phyloP scores from a whole-genome alignment of 2,888 invertebrate genomes.

The Callosobruchus maculatus region DNA sequence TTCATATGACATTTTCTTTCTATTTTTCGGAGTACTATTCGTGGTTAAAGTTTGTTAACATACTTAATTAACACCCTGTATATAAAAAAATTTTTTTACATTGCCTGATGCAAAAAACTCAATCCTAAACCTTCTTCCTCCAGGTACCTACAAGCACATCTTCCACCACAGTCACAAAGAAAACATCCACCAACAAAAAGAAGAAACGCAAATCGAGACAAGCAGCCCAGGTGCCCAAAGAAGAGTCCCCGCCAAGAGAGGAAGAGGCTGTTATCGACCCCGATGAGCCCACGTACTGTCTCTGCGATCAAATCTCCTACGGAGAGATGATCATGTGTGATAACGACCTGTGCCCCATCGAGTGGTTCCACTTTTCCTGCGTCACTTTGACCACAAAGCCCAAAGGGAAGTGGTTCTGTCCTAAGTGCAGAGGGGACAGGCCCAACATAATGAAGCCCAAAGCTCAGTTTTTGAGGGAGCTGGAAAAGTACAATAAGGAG shows the following conservation, averaged over 20 bases:
- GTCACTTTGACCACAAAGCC: constrained; percentile 90
- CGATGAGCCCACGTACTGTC: constrained; percentile 94
- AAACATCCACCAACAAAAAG: constrained; percentile 53
- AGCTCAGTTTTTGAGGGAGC: constrained; percentile 83
- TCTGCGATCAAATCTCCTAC: constrained; percentile 92
- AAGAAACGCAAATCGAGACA: constrained; percentile 70
- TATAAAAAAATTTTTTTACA: too few relatives aligned
- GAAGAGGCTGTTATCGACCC: constrained; percentile 87
- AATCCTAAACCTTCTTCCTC: constrained; percentile 31
- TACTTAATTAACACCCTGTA: too few relatives aligned
- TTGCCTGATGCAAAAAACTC: neutral
- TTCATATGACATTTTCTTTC: too few relatives aligned
- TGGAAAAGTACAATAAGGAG: constrained; percentile 87
- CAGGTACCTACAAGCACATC: constrained; percentile 35
- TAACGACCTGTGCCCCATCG: constrained; percentile 93
- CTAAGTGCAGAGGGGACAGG: constrained; percentile 91
- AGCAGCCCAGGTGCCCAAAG: constrained; percentile 55
- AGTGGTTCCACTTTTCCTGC: constrained; percentile 99
- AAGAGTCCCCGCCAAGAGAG: constrained; percentile 81
- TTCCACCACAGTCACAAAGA: neutral
- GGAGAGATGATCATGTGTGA: constrained; percentile 99
- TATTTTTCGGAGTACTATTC: too few relatives aligned
- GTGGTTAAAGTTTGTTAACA: too few relatives aligned
- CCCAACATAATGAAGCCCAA: constrained; percentile 92
- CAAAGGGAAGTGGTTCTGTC: constrained; percentile 98